phyloP scores from a whole-genome alignment of 2,888 invertebrate species.

The Oligia strigilis region DNA sequence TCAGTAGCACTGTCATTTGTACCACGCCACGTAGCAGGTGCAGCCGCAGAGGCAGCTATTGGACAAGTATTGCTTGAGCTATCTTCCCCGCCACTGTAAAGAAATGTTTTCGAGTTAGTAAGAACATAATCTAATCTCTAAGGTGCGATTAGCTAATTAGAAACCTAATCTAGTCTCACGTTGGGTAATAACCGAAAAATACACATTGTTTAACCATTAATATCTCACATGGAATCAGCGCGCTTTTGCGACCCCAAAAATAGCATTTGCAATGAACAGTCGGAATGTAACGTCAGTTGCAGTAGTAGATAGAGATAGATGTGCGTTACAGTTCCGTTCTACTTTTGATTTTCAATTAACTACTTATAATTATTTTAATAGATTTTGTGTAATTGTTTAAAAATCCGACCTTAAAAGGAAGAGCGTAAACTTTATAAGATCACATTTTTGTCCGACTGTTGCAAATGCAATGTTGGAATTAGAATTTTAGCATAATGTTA shows the following conservation, averaged over 20 bases:
- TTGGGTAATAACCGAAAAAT: background rate
- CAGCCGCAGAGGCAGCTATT: conserved; percentile 86
- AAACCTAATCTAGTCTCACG: background rate
- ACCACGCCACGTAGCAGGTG: conserved; percentile 88
- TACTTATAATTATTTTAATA: background rate
- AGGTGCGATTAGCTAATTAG: background rate
- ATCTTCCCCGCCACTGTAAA: conserved; percentile 85
- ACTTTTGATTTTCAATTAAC: background rate
- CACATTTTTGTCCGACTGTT: background rate
- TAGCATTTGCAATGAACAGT: background rate
- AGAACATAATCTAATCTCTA: conserved; percentile 1
- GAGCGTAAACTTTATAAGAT: background rate
- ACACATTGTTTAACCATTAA: background rate
- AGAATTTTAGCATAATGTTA: background rate
- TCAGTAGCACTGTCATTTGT: conserved; percentile 89
- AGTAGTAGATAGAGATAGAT: background rate
- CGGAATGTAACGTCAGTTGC: background rate
- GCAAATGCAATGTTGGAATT: background rate
- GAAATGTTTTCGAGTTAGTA: conserved; percentile 28
- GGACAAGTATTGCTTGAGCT: conserved; percentile 86
- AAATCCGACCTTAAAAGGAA: background rate
- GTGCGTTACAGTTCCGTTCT: background rate
- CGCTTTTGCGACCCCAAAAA: background rate
- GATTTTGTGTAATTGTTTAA: background rate
- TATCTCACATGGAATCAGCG: background rate